Evolutionary conservation across 2,888 invertebrate genomes (phyloP).

Genomic region (Ethmia dodecea): DNA sequence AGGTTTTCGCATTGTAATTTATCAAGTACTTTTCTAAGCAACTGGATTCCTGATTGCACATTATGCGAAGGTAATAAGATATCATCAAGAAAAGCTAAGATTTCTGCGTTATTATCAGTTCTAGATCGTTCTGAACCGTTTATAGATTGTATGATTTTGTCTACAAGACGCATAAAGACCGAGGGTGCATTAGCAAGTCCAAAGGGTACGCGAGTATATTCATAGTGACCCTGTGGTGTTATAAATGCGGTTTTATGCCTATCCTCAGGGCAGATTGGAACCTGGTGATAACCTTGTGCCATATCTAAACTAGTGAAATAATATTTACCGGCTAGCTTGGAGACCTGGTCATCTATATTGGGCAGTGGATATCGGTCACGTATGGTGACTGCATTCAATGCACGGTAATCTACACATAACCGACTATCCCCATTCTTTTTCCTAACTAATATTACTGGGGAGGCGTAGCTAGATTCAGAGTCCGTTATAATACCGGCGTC

Average conservation of each 20-base stretch:
- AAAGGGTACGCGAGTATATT: slow-evolving; percentile 20
- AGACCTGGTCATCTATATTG: slow-evolving; percentile 23
- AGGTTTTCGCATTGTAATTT: background rate
- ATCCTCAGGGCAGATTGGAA: slow-evolving; percentile 11
- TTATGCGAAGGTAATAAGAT: background rate
- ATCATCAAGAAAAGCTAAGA: background rate
- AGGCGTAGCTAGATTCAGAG: slow-evolving; percentile 21
- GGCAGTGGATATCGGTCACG: slow-evolving; percentile 24
- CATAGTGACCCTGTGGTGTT: slow-evolving; percentile 20
- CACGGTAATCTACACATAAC: slow-evolving; percentile 24
- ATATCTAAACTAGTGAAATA: slow-evolving; percentile 22
- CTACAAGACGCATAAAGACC: slow-evolving; percentile 18
- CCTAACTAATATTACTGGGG: slow-evolving; percentile 21
- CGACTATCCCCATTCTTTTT: slow-evolving; percentile 24
- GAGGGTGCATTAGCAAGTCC: slow-evolving; percentile 22
- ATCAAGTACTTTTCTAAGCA: background rate
- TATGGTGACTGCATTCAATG: slow-evolving; percentile 20
- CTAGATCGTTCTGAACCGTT: background rate
- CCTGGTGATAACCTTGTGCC: slow-evolving; percentile 21
- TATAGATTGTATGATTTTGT: slow-evolving; percentile 13
- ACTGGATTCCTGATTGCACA: background rate
- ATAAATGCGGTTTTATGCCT: slow-evolving; percentile 22
- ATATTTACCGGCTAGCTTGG: slow-evolving; percentile 18
- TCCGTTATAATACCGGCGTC: slow-evolving; percentile 22
- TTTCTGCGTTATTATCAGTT: background rate